A percentile compares a stretch with the other conserved stretches of the same genome.
Conservation (phyloP, 2,113 vertebrate species). For the Centropristis striata region DNA sequence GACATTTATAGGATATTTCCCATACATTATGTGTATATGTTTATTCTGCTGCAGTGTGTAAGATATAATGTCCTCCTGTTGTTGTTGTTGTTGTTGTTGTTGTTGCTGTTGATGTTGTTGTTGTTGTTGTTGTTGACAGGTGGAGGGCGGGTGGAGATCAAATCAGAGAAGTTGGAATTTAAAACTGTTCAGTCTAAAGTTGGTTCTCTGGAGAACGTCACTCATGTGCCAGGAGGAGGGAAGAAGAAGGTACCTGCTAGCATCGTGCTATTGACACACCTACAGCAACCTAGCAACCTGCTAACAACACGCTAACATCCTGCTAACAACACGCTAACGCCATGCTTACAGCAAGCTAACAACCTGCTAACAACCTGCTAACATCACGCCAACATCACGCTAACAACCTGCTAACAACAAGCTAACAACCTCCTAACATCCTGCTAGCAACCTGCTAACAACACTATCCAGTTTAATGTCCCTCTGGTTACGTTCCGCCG, state of each 20-base stretch:
- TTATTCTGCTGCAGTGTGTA: no score
- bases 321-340: no score
- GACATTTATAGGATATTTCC: no score
- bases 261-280: not conserved
- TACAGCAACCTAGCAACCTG: not conserved
- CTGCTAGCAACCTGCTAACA: not conserved
- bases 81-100: no score
- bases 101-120: not conserved
- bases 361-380: no score
- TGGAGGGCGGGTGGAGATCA: conserved; percentile 93
- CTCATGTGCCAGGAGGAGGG: conserved; percentile 91
- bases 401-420: no score
- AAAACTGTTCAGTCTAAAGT: conserved; percentile 92
- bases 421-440: no score
- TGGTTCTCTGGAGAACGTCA: conserved; percentile 93
- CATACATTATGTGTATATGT: no score
- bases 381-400: no score
- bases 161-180: conserved; percentile 95
- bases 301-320: not conserved
- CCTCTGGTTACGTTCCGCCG: no score
- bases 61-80: no score
- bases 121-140: conserved; percentile 83
- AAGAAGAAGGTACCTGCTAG: conserved; percentile 88
- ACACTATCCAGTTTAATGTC: not conserved
- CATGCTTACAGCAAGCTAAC: no score